Evolutionary conservation across 2,888 invertebrate species (phyloP).

Genomic region (Odontocerum albicorne): DNA sequence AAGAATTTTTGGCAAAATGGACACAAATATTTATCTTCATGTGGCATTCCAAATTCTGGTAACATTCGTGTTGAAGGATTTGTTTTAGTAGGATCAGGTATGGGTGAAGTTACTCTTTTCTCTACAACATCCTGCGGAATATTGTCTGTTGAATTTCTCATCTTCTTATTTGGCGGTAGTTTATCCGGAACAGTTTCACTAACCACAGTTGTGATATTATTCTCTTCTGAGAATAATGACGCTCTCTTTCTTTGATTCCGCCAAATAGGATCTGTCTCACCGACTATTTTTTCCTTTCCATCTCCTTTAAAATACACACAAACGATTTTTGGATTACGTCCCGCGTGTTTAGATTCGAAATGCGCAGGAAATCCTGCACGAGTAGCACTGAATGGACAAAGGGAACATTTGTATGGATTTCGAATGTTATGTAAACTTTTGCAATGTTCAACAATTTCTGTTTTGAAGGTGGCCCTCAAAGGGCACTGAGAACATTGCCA

Average conservation of each 20-base stretch:
- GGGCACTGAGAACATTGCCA: slow-evolving; percentile 65
- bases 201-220: neutral
- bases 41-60: slow-evolving; percentile 50
- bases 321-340: slow-evolving; percentile 43
- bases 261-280: slow-evolving; percentile 42
- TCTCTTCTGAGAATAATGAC: slow-evolving; percentile 39
- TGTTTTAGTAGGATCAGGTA: no score
- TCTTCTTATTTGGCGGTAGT: slow-evolving; percentile 4
- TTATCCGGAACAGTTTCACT: neutral
- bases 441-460: slow-evolving; percentile 63
- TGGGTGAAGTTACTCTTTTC: no score
- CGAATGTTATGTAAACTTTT: slow-evolving; percentile 62
- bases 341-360: slow-evolving; percentile 60
- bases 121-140: no score
- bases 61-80: neutral
- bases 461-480: slow-evolving; percentile 6
- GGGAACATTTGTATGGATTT: slow-evolving; percentile 69
- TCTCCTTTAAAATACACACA: slow-evolving; percentile 59
- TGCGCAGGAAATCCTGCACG: slow-evolving; percentile 63
- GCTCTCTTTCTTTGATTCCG: slow-evolving; percentile 41
- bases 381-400: slow-evolving; percentile 55
- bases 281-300: slow-evolving; percentile 2
- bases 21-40: slow-evolving; percentile 60
- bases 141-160: slow-evolving; percentile 7
- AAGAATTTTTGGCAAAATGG: slow-evolving; percentile 62